phyloP scores from a whole-genome alignment of 2,888 invertebrate genomes.

The Lacanobia wlatinum region DNA sequence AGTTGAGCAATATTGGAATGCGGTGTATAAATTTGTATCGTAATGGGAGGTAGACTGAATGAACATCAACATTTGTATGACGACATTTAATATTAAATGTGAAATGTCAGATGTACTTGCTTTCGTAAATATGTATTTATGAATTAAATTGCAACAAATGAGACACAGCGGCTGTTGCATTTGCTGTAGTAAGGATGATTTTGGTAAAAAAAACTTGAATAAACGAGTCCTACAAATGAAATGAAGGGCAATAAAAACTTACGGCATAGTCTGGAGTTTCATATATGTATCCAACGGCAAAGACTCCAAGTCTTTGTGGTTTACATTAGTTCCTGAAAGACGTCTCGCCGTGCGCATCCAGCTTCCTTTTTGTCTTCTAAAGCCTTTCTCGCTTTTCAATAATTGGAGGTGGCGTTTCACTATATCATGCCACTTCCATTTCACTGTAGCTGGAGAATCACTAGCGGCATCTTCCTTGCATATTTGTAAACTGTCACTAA shows the following conservation, averaged over 20 bases:
- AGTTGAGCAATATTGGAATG: slow-evolving; percentile 29
- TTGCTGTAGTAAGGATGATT: background rate
- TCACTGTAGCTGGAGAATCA: slow-evolving; percentile 88
- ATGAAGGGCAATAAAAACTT: slow-evolving; percentile 73
- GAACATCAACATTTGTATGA: slow-evolving; percentile 29
- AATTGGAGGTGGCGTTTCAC: slow-evolving; percentile 88
- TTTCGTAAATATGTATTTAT: slow-evolving; percentile 3
- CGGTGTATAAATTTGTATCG: slow-evolving; percentile 8
- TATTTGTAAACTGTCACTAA: slow-evolving; percentile 89
- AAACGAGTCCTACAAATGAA: background rate
- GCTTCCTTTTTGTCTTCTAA: slow-evolving; percentile 87
- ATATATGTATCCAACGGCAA: slow-evolving; percentile 85
- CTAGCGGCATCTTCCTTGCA: slow-evolving; percentile 90
- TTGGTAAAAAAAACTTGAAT: background rate
- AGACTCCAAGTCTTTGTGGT: slow-evolving; percentile 79
- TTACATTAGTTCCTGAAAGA: slow-evolving; percentile 82
- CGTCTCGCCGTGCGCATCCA: slow-evolving; percentile 88
- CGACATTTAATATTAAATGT: slow-evolving; percentile 2
- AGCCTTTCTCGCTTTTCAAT: slow-evolving; percentile 87
- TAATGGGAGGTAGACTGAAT: slow-evolving; percentile 22
- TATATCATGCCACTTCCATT: slow-evolving; percentile 90
- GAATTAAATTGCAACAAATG: background rate
- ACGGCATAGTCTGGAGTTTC: slow-evolving; percentile 88
- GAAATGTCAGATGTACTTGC: slow-evolving; percentile 11
- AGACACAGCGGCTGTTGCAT: background rate